phyloP scores from a whole-genome alignment of 2,113 vertebrate genomes.

The Antechinus flavipes region DNA sequence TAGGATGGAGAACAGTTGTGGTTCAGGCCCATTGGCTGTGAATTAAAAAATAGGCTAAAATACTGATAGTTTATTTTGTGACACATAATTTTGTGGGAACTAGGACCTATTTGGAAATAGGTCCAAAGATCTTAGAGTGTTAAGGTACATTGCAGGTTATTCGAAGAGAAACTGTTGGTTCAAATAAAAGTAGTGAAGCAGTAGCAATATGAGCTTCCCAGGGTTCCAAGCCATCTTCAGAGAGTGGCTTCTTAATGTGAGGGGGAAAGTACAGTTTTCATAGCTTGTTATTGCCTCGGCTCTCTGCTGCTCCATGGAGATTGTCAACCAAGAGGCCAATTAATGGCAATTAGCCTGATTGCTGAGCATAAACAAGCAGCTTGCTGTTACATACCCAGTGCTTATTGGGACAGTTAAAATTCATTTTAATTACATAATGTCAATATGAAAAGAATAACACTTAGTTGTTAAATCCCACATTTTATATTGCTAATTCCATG shows the following conservation, averaged over 20 bases:
- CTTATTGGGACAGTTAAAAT: slow-evolving; percentile 43
- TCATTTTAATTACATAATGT: slow-evolving; percentile 68
- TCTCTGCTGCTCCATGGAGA: slow-evolving; percentile 54
- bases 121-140: not conserved
- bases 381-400: slow-evolving; percentile 18
- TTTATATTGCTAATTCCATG: slow-evolving; percentile 60
- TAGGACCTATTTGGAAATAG: not conserved
- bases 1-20: not conserved
- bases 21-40: not conserved
- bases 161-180: slow-evolving; percentile 5
- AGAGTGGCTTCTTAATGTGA: not conserved
- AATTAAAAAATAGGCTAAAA: not conserved
- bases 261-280: slow-evolving; percentile 11
- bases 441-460: slow-evolving; percentile 43
- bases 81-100: not conserved
- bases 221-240: not conserved
- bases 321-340: slow-evolving; percentile 46
- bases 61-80: not conserved
- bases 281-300: not conserved
- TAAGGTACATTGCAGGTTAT: slow-evolving; percentile 3
- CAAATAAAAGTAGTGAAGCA: slow-evolving; percentile 24
- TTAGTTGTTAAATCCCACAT: slow-evolving; percentile 53
- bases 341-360: slow-evolving; percentile 56
- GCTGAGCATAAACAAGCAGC: slow-evolving; percentile 23
- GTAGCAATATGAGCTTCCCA: slow-evolving; percentile 32